These are phyloP conservation scores for Pollenia griseotomentosa DNA, from an alignment of 2,888 invertebrate genomes.

Conservation along the genomic window DNA sequence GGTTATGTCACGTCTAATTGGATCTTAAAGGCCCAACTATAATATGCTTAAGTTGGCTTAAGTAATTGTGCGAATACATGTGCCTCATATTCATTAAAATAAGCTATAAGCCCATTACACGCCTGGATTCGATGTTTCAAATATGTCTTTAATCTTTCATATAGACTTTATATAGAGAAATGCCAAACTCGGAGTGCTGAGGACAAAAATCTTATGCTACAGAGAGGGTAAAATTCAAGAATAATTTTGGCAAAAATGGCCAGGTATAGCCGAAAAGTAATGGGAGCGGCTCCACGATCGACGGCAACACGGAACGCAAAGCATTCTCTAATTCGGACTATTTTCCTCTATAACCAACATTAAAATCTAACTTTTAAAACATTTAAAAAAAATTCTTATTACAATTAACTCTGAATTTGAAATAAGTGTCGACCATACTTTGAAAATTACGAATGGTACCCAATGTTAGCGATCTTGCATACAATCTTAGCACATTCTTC, in stretches of 20 bases:
- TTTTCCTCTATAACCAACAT: neutral
- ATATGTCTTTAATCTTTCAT: neutral
- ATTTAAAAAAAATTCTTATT: neutral
- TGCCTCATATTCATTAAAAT: too few relatives aligned
- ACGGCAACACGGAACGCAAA: neutral
- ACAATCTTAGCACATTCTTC: slow-evolving; percentile 33
- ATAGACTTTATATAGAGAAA: neutral
- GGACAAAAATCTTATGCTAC: neutral
- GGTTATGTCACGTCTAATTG: too few relatives aligned
- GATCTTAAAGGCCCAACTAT: too few relatives aligned
- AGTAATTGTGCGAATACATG: too few relatives aligned
- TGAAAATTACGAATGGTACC: neutral
- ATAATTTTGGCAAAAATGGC: neutral
- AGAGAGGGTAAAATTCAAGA: neutral
- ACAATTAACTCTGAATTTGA: slow-evolving; percentile 4
- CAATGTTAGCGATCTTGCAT: slow-evolving; percentile 4
- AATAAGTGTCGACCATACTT: neutral
- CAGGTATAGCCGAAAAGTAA: neutral
- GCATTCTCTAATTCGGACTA: neutral
- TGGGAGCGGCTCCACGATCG: neutral
- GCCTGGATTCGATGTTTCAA: slow-evolving; percentile 6
- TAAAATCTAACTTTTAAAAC: neutral
- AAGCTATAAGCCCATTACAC: slow-evolving; percentile 1
- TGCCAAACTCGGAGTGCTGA: neutral
- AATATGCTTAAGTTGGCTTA: too few relatives aligned